Evolutionary conservation across 2,888 invertebrate species (phyloP).

Genomic region (Zaprionus bogoriensis): DNA sequence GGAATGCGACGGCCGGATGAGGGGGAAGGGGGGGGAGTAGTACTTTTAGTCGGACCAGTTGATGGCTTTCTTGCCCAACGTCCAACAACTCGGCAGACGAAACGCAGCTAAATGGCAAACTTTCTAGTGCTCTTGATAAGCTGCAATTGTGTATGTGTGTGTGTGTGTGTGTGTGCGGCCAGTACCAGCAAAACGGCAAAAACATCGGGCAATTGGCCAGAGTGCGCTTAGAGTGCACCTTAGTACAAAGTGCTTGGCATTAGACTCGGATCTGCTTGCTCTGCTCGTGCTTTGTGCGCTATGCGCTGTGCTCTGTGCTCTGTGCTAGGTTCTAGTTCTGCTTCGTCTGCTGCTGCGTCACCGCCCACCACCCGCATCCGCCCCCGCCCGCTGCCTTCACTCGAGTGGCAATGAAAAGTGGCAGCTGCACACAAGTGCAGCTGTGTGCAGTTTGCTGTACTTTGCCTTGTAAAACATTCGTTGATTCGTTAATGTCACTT

Average conservation of each 20-base stretch:
- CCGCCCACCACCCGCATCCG: neutral
- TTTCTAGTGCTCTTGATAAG: constrained; percentile 15
- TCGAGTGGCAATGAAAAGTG: constrained; percentile 5
- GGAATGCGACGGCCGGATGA: neutral
- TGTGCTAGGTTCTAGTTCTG: neutral
- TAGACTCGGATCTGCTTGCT: constrained; percentile 31
- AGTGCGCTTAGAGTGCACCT: constrained; percentile 24
- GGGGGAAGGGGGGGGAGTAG: neutral
- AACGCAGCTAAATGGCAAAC: constrained; percentile 23
- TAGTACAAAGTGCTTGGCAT: constrained; percentile 15
- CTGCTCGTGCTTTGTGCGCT: neutral
- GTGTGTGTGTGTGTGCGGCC: neutral
- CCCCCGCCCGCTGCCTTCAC: neutral
- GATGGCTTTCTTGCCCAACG: neutral
- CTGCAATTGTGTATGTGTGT: constrained; percentile 2
- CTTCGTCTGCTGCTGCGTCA: neutral
- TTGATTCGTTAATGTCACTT: constrained; percentile 35
- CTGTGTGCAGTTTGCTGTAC: constrained; percentile 1
- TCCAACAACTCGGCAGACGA: neutral
- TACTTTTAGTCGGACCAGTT: neutral
- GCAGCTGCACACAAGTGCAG: constrained; percentile 42
- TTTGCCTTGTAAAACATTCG: constrained; percentile 6
- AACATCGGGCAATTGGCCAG: constrained; percentile 26
- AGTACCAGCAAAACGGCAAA: neutral
- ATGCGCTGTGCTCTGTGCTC: neutral